Conservation (phyloP, 1,140 invertebrate species). For the Hydropsyche tenuis region DNA sequence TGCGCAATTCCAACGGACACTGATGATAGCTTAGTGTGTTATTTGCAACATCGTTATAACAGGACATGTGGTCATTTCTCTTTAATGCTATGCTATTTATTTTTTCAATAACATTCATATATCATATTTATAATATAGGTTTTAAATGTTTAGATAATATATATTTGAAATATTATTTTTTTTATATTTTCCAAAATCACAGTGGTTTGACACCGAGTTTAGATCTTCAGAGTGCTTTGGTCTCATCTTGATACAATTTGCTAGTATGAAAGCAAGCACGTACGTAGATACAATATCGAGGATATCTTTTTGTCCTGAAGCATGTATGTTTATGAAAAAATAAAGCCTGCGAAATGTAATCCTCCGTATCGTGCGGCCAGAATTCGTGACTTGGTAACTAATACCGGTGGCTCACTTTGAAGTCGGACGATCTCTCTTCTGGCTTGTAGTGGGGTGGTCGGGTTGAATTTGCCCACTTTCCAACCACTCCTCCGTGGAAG, state of each 20-base stretch:
- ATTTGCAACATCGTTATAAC: conserved; percentile 6
- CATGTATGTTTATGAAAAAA: conserved; percentile 6
- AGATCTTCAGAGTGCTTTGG: no score
- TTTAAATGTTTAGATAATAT: no score
- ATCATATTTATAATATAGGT: no score
- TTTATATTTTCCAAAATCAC: no score
- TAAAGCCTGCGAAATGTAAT: conserved; percentile 36
- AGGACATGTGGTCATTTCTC: not conserved
- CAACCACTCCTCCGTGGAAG: not conserved
- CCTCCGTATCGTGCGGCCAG: conserved; percentile 11
- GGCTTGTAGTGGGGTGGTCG: not conserved
- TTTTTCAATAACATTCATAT: no score
- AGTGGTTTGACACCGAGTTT: no score
- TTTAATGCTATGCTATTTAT: not conserved
- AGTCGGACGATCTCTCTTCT: conserved; percentile 28
- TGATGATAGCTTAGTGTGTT: not conserved
- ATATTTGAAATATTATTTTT: no score
- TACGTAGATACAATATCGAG: no score
- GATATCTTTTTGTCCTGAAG: not conserved
- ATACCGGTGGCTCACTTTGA: conserved; percentile 39
- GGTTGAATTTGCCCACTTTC: not conserved
- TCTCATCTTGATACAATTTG: no score
- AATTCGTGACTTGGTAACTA: conserved; percentile 41
- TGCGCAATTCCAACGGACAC: no score
- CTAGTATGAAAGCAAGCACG: no score